Conservation (phyloP, 2,888 invertebrate genomes). For the Neocrepidodera transversa region DNA sequence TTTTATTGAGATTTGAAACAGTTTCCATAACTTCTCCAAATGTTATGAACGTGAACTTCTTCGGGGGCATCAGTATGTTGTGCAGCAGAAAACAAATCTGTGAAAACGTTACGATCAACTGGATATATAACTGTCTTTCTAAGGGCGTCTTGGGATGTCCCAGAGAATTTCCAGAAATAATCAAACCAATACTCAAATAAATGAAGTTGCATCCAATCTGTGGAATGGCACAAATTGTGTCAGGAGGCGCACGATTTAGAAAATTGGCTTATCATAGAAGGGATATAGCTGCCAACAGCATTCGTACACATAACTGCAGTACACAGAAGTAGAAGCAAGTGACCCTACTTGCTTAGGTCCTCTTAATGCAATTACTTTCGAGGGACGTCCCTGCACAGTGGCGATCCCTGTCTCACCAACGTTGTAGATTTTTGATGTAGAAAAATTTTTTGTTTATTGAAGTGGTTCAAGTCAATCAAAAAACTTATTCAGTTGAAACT, state of each 20-base stretch:
- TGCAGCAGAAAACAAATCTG: too few relatives aligned
- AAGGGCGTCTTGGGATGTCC: not conserved
- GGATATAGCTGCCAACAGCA: constrained; percentile 3
- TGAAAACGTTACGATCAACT: too few relatives aligned
- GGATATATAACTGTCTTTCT: too few relatives aligned
- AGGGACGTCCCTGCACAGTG: not conserved
- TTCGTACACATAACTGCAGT: constrained; percentile 7
- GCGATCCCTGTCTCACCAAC: not conserved
- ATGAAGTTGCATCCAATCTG: constrained; percentile 6
- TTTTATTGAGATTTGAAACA: too few relatives aligned
- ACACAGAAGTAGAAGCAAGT: not conserved
- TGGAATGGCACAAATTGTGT: constrained; percentile 5
- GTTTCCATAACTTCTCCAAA: too few relatives aligned
- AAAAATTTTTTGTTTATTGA: not conserved
- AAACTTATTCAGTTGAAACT: not conserved
- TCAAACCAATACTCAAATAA: not conserved
- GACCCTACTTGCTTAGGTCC: not conserved
- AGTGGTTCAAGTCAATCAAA: not conserved
- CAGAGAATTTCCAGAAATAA: too few relatives aligned
- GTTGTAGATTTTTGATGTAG: not conserved
- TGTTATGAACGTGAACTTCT: too few relatives aligned
- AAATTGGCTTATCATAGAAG: not conserved
- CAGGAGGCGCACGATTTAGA: not conserved
- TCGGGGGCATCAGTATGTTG: too few relatives aligned
- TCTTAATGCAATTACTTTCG: not conserved